Evolutionary conservation across 1,140 invertebrate genomes (phyloP).

Genomic region (Drosophila kanapiae): DNA sequence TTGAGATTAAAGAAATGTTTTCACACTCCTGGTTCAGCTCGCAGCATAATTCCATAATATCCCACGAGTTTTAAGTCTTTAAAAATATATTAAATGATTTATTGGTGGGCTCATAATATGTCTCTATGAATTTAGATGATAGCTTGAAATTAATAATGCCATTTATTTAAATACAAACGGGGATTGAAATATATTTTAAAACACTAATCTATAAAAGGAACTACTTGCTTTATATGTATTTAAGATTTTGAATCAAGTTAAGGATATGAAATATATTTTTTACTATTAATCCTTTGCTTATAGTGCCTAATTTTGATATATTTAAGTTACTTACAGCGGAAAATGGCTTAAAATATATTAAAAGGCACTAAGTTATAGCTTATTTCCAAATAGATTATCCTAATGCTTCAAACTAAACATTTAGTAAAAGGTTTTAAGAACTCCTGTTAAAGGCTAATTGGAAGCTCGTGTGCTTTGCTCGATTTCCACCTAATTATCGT

Average conservation of each 20-base stretch:
- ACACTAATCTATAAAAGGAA: too few species aligned
- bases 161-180: too few species aligned
- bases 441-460: neutral
- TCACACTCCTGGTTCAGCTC: neutral
- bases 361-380: too few species aligned
- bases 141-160: too few species aligned
- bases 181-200: too few species aligned
- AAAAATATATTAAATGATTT: neutral
- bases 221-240: too few species aligned
- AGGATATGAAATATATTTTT: too few species aligned
- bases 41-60: neutral
- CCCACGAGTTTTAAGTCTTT: neutral
- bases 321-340: too few species aligned
- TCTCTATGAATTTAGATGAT: neutral
- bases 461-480: neutral
- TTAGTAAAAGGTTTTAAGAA: neutral
- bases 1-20: neutral
- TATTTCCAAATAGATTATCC: neutral
- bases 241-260: too few species aligned
- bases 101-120: neutral
- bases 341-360: too few species aligned
- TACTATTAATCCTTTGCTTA: too few species aligned
- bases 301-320: too few species aligned
- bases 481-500: conserved; percentile 30
- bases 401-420: neutral